Conservation (phyloP, 2,797 vertebrate genomes). For the Arremon aurantiirostris region DNA sequence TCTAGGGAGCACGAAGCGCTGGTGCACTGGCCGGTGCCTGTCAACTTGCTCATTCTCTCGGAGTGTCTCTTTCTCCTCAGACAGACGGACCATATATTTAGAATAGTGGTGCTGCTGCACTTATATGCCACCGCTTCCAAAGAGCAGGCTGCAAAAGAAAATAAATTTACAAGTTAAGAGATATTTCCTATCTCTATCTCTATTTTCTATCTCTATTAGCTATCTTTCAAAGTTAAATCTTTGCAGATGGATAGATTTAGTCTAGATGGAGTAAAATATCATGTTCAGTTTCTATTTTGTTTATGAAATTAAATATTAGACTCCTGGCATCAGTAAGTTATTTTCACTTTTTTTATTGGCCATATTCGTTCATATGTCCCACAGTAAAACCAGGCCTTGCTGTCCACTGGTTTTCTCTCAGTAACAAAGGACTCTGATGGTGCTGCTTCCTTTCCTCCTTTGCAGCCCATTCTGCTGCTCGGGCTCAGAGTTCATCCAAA, state of each 20-base stretch:
- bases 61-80: neutral
- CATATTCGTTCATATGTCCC: neutral
- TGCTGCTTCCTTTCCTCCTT: neutral
- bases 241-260: neutral
- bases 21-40: no score
- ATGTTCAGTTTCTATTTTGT: neutral
- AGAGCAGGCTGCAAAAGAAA: neutral
- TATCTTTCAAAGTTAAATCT: neutral
- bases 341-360: neutral
- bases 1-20: rapidly evolving
- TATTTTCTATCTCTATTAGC: neutral
- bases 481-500: neutral
- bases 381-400: neutral
- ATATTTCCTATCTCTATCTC: neutral
- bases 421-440: neutral
- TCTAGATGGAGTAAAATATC: neutral
- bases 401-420: neutral
- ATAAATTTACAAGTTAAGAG: neutral
- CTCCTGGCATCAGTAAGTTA: neutral
- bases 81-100: neutral
- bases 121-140: neutral
- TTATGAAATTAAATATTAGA: neutral
- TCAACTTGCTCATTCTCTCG: rapidly evolving
- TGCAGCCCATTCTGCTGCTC: neutral
- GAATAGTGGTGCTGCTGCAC: neutral